These are phyloP conservation scores for Neoniphon sammara DNA, from an alignment of 2,797 vertebrate species.

Conservation along the genomic window DNA sequence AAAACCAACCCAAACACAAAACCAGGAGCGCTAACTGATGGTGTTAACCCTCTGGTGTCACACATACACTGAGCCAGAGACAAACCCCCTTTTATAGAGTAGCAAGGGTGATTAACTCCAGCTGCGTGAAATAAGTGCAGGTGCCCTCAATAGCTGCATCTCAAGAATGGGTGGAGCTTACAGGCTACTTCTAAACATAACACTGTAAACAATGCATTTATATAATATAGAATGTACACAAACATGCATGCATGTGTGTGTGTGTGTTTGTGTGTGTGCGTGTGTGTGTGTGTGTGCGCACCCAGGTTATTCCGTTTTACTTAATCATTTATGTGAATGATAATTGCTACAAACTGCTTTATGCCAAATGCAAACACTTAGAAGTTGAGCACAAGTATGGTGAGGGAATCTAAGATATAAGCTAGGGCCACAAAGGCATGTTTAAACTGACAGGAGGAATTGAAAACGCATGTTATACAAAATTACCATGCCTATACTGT, in stretches of 20 bases:
- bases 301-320: neutral
- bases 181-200: too few relatives aligned
- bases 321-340: neutral
- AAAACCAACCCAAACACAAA: too few relatives aligned
- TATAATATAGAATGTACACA: neutral
- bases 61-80: too few relatives aligned
- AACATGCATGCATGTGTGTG: neutral
- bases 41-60: too few relatives aligned
- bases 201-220: too few relatives aligned
- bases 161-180: too few relatives aligned
- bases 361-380: neutral
- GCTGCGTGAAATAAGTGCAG: too few relatives aligned
- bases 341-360: neutral
- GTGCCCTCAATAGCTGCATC: too few relatives aligned
- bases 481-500: too few relatives aligned
- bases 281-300: neutral
- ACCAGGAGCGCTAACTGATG: too few relatives aligned
- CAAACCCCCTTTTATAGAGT: too few relatives aligned
- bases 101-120: too few relatives aligned
- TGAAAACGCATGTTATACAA: neutral
- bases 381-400: neutral
- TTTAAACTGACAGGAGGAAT: neutral
- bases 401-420: neutral
- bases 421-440: neutral
- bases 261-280: constrained; percentile 2